Percentiles rank a stretch among this genome's conserved stretches.
phyloP scores from a whole-genome alignment of 2,797 vertebrate genomes.

The Clarias platycephalus region DNA sequence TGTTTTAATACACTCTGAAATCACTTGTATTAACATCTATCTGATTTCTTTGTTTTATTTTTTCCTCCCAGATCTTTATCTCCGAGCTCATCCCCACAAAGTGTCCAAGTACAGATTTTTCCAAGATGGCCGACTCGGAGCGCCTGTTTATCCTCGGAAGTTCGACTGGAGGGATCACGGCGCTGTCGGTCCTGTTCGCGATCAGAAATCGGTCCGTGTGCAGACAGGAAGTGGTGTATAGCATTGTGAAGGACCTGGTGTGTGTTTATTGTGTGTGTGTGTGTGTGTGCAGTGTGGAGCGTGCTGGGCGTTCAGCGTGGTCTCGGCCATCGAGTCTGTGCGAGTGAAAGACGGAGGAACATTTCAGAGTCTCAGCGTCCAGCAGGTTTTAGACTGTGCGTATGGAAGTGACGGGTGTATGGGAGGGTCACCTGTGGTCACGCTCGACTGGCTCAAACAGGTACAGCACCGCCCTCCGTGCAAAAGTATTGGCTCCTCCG shows the following conservation, averaged over 20 bases:
- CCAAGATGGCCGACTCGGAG: slow-evolving; percentile 17
- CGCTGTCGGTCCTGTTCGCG: slow-evolving; percentile 81
- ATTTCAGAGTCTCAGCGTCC: slow-evolving; percentile 83
- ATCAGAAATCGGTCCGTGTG: slow-evolving; percentile 81
- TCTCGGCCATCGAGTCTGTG: slow-evolving; percentile 80
- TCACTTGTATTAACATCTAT: neutral
- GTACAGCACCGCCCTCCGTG: slow-evolving; percentile 48
- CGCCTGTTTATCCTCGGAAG: slow-evolving; percentile 68
- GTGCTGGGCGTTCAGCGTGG: slow-evolving; percentile 92
- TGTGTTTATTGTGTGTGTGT: slow-evolving; percentile 4
- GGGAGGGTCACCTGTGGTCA: slow-evolving; percentile 77
- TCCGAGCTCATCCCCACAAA: slow-evolving; percentile 70
- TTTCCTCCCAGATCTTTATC: slow-evolving; percentile 76
- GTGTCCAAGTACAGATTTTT: slow-evolving; percentile 67
- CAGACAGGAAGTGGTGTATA: neutral
- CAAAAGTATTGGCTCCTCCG: neutral
- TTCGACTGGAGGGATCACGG: slow-evolving; percentile 91
- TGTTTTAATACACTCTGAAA: too few species aligned
- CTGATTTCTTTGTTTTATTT: neutral
- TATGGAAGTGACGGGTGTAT: slow-evolving; percentile 79
- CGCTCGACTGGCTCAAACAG: slow-evolving; percentile 84
- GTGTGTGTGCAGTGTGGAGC: slow-evolving; percentile 82
- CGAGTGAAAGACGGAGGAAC: slow-evolving; percentile 72
- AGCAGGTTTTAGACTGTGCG: slow-evolving; percentile 91
- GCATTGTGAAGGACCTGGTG: slow-evolving; percentile 16